Base-by-base conservation (phyloP, 1,140 invertebrate species). In the Papilio polytes region DNA sequence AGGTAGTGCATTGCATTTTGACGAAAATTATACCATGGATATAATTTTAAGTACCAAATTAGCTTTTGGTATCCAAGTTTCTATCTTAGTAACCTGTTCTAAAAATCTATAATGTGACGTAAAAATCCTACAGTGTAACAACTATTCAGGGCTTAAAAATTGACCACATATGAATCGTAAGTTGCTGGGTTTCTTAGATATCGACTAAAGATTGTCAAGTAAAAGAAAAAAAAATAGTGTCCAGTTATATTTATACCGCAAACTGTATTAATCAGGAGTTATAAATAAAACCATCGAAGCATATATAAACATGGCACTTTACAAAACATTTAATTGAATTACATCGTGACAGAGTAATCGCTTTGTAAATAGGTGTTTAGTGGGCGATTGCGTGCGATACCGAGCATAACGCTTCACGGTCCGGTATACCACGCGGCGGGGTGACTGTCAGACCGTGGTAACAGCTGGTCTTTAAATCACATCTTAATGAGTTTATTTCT, bases 11-110 rank as follows among this genome's bases (percentile, higher is more conserved):
- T 82, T 88, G 82, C 80, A 83, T 86, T 85, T 85, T 80, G 83
- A 82, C 79, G 82, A 83, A 89, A 88, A 86, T 89, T 85, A 87
- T 86, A 85, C 84, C 81, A 82, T 85, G 84, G 82, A 88, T 85
- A 84, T 85, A 85, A 84, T 82, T 81, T 84, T 82, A 80, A 78
- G 80, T 74, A 76, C 76, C 41, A 78, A 78, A 78, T 66, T 78
- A 78, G 41, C 31, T 78, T 20, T 26, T n/a, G 59, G 59, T 66
- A 70, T 70, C 7, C 63, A 70, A 70, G 63, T 70, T 70, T 70
- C 63, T 36, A 13, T 7, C 9, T 56, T 20, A 56, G 20, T n/a
- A 56, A 56, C 18, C n/a, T 9, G 4, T n/a, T 53, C 13, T 18
- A 0, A 51, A 51, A 6, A 18, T n/a, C 0, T n/a, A 20, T 56